Base-by-base conservation (phyloP, 1,140 invertebrate species). In the Galendromus occidentalis region DNA sequence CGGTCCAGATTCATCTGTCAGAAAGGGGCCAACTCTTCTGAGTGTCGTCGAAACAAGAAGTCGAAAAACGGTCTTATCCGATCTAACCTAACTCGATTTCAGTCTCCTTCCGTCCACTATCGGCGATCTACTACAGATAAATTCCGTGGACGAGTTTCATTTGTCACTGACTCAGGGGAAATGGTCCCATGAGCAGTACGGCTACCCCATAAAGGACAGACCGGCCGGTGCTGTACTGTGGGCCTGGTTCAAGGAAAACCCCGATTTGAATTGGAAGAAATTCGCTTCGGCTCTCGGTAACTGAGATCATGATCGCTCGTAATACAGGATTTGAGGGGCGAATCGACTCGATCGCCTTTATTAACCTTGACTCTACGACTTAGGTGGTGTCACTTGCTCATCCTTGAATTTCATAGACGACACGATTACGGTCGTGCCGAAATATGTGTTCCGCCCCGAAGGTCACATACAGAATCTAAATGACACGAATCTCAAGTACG, bases 321-420 rank as follows among this genome's bases (percentile, higher is more conserved):
- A n/a, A n/a, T n/a, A n/a, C n/a, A n/a, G n/a, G n/a, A n/a, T n/a
- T n/a, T n/a, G n/a, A n/a, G n/a, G n/a, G n/a, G 7, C 42, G 42
- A 44, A 44, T 44, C 12, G 42, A 12, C 12, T 18, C 42, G 42
- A 5, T 47, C 4, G 28, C 7, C 14, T 47, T 28, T 14, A 7
- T 28, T 47, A 14, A 47, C 14, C 45, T 6, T 22, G 4, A 47
- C 14, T 28, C 14, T 47, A 4, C 28, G 14, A 6, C 9, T 39
- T 97, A 59, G 51, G 51, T 59, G 51, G 51, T 14, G 33, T 59
- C 1, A 59, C 51, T 55, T 98, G 94, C 81, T 88, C 91, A 25
- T 97, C 93, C 1, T 77, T 98, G 6, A 97, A 96, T 79, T 95
- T 95, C 74, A 87, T 97, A 67, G 88, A 94, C 77, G 77, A 79